Evolutionary conservation across 2,113 vertebrate genomes (phyloP).

Genomic region (Chaenocephalus aceratus): DNA sequence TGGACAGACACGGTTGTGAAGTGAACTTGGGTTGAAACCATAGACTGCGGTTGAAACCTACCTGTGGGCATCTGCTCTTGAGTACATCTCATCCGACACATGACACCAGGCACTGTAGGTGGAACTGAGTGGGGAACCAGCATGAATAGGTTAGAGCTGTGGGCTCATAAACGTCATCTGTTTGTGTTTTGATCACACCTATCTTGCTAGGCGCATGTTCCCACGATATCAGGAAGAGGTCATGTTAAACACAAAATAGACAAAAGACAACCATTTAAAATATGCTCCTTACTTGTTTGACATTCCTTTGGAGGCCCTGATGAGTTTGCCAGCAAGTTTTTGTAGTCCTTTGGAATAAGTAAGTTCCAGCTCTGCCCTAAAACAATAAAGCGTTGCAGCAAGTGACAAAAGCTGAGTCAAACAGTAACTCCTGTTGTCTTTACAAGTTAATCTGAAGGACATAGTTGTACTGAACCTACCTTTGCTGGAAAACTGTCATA

Average conservation of each 20-base stretch:
- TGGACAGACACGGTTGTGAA: constrained; percentile 33
- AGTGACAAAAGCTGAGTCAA: constrained; percentile 40
- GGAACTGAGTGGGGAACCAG: constrained; percentile 77
- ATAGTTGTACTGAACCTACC: constrained; percentile 72
- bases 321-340: constrained; percentile 87
- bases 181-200: constrained; percentile 61
- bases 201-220: constrained; percentile 14
- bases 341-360: constrained; percentile 88
- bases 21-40: constrained; percentile 35
- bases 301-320: constrained; percentile 84
- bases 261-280: not conserved
- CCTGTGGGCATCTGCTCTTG: constrained; percentile 88
- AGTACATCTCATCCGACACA: constrained; percentile 88
- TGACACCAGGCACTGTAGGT: constrained; percentile 87
- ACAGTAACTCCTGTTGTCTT: constrained; percentile 46
- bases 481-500: constrained; percentile 88
- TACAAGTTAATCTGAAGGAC: constrained; percentile 19
- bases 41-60: constrained; percentile 54
- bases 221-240: constrained; percentile 26
- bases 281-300: constrained; percentile 84
- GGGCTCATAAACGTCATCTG: constrained; percentile 53
- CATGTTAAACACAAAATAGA: constrained; percentile 33
- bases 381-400: constrained; percentile 35
- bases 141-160: constrained; percentile 66
- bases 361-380: constrained; percentile 87